These are phyloP conservation scores for Protophormia terraenovae DNA, from an alignment of 2,888 invertebrate species.

Conservation along the genomic window DNA sequence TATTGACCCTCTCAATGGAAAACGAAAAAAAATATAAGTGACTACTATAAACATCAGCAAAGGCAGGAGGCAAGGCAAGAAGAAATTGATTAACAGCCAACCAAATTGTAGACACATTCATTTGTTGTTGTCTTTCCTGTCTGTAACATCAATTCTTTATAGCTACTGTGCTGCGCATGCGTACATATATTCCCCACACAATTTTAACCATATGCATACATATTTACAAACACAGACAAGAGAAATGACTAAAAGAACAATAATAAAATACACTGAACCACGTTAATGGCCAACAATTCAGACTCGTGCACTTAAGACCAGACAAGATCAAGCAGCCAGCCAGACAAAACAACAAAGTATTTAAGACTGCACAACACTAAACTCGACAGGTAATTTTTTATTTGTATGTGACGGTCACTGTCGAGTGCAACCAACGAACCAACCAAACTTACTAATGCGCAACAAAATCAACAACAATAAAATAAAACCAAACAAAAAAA, in stretches of 20 bases:
- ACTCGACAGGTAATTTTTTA: conserved; percentile 68
- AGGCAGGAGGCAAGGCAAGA: conserved; percentile 7
- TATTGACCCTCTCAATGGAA: conserved; percentile 40
- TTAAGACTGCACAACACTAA: conserved; percentile 58
- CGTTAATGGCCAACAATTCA: conserved; percentile 51
- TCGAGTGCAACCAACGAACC: conserved; percentile 48
- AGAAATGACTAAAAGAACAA: conserved; percentile 3
- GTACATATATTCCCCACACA: conserved; percentile 45
- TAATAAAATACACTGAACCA: conserved; percentile 47
- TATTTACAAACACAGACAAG: neutral
- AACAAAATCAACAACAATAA: too few relatives aligned
- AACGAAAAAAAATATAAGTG: conserved; percentile 53
- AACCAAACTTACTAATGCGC: conserved; percentile 29
- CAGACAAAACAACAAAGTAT: conserved; percentile 51
- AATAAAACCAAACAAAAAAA: too few relatives aligned
- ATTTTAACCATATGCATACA: neutral
- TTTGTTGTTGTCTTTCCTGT: conserved; percentile 64
- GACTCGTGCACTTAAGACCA: conserved; percentile 33
- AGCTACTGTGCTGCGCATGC: conserved; percentile 72
- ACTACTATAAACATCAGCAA: conserved; percentile 19
- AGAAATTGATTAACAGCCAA: conserved; percentile 56
- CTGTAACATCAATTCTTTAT: conserved; percentile 60
- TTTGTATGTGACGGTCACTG: conserved; percentile 40
- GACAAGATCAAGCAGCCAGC: neutral
- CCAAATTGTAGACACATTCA: conserved; percentile 63